Evolutionary conservation across 2,113 vertebrate species (phyloP).

Genomic region (Pica pica): DNA sequence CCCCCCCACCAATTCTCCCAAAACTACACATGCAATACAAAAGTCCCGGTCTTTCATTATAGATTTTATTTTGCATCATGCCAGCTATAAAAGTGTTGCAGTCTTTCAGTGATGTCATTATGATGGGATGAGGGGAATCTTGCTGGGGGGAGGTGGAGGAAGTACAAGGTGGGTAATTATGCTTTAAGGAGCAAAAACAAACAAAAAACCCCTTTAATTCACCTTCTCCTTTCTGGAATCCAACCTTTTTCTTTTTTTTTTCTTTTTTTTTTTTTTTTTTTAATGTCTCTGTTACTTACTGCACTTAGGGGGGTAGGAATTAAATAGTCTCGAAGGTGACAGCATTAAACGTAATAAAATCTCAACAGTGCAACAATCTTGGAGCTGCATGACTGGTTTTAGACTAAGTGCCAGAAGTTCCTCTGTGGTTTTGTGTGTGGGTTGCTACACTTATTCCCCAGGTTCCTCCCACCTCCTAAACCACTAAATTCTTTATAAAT

Average conservation of each 20-base stretch:
- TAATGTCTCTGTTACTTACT: not conserved
- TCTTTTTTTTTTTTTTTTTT: not conserved
- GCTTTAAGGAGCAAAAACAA: constrained; percentile 8
- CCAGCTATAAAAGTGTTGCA: not conserved
- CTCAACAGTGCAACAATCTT: constrained; percentile 27
- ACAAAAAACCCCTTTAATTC: not conserved
- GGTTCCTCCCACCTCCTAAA: constrained; percentile 60
- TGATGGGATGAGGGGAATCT: not conserved
- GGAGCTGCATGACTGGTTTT: constrained; percentile 38
- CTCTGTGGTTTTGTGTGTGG: constrained; percentile 59
- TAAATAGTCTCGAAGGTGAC: constrained; percentile 25
- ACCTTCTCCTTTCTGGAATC: not conserved
- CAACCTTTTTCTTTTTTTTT: not conserved
- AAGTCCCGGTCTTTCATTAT: not conserved
- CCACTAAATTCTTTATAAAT: constrained; percentile 57
- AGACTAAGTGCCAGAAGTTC: constrained; percentile 35
- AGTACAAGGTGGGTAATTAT: not conserved
- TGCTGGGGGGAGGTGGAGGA: not conserved
- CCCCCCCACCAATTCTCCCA: not conserved
- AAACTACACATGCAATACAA: not conserved
- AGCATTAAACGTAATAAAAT: constrained; percentile 24
- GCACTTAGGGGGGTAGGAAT: not conserved
- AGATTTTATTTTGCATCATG: not conserved
- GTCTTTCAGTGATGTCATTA: not conserved
- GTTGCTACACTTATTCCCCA: constrained; percentile 64